Conservation (phyloP, 1,140 invertebrate genomes). For the Mesaphorura yosii region DNA sequence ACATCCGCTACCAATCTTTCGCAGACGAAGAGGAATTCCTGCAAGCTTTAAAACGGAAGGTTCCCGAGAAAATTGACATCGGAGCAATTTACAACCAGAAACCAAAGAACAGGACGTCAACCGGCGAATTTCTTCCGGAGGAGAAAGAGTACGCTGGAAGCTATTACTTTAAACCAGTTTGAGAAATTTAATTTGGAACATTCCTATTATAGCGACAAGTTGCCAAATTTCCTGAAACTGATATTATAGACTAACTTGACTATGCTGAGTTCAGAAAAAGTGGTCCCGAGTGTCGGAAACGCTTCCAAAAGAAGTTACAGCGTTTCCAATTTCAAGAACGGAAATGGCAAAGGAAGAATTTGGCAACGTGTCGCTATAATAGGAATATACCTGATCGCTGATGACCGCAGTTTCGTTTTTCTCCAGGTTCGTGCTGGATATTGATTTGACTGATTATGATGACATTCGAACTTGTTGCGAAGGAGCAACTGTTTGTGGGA, state of each 20-base stretch:
- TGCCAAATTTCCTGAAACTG: no score
- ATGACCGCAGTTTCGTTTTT: no score
- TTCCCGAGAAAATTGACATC: constrained; percentile 90
- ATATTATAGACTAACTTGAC: no score
- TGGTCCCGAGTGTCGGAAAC: no score
- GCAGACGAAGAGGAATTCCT: constrained; percentile 65
- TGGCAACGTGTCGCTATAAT: no score
- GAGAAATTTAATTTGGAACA: neutral
- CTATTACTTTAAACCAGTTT: no score
- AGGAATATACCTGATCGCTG: no score
- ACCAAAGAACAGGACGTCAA: constrained; percentile 17
- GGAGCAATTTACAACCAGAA: constrained; percentile 70
- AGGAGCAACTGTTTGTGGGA: constrained; percentile 75
- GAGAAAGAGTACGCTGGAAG: constrained; percentile 88
- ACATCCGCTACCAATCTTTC: constrained; percentile 84
- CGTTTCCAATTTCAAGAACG: neutral
- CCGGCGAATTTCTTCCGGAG: constrained; percentile 40
- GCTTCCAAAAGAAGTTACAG: no score
- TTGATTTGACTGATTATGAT: constrained; percentile 99
- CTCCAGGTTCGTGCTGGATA: constrained; percentile 50
- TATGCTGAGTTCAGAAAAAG: no score
- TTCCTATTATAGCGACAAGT: no score
- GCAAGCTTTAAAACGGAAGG: constrained; percentile 61
- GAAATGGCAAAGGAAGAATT: no score
- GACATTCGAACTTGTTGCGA: constrained; percentile 84